These are phyloP conservation scores for Amazona vittata DNA, from an alignment of 2,113 vertebrate genomes.

Conservation along the genomic window DNA sequence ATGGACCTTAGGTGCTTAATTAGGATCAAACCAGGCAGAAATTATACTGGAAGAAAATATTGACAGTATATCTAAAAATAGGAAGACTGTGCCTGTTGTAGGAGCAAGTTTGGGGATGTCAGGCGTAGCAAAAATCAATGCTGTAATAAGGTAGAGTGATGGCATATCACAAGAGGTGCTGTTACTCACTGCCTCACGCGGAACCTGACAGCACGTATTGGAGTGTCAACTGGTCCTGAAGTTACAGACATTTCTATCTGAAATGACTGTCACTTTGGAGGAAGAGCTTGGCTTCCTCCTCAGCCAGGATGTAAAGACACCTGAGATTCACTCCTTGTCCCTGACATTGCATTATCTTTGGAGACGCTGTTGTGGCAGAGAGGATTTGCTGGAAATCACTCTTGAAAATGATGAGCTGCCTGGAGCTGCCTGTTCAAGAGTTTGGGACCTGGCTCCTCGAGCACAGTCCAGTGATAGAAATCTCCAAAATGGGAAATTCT, in stretches of 20 bases:
- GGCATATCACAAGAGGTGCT: neutral
- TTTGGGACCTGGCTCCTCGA: neutral
- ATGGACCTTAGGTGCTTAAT: neutral
- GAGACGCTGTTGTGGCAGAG: neutral
- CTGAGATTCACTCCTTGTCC: neutral
- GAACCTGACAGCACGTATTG: neutral
- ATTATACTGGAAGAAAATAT: neutral
- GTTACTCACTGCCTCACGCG: neutral
- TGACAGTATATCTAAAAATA: neutral
- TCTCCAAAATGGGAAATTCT: neutral
- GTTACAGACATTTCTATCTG: neutral
- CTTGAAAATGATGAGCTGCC: neutral
- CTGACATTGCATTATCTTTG: neutral
- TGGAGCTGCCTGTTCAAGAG: neutral
- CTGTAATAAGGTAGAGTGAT: neutral
- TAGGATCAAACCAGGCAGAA: slow-evolving; percentile 26
- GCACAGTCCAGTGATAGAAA: neutral
- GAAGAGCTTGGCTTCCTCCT: neutral
- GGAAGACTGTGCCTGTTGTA: neutral
- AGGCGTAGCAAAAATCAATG: neutral
- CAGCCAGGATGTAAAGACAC: neutral
- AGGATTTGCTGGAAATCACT: neutral
- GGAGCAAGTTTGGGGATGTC: neutral
- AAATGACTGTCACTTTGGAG: neutral
- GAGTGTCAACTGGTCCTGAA: neutral